Conservation (phyloP, 2,113 vertebrate species). For the Proterorhinus semilunaris region DNA sequence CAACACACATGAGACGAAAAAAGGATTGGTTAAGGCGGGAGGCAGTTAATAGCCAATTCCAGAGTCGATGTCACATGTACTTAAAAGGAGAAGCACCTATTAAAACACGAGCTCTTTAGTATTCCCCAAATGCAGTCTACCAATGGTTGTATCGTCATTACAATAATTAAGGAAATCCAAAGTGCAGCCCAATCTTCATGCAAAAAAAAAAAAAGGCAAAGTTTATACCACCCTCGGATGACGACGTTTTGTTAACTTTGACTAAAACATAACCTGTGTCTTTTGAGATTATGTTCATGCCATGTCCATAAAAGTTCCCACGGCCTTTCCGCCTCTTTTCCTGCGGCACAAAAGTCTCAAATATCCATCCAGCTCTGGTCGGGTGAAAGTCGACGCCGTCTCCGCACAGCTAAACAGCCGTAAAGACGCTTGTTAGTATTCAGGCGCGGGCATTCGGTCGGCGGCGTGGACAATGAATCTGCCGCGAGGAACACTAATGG, state of each 20-base stretch:
- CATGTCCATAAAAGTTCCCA: background rate
- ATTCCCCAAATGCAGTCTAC: no score
- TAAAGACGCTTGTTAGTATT: conserved; percentile 43
- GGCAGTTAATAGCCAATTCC: no score
- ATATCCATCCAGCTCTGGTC: background rate
- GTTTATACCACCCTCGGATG: background rate
- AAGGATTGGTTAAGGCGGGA: no score
- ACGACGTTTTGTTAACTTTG: background rate
- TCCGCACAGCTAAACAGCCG: conserved; percentile 9
- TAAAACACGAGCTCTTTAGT: no score
- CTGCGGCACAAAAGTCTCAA: background rate
- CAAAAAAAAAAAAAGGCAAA: background rate
- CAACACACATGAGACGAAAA: no score
- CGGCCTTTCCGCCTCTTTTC: background rate
- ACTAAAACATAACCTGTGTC: background rate
- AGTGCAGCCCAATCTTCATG: no score
- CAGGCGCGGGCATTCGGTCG: conserved; percentile 13
- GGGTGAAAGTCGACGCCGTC: background rate
- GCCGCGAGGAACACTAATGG: conserved; percentile 36
- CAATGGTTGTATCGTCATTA: no score
- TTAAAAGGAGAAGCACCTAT: no score
- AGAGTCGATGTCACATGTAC: no score
- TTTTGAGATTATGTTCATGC: background rate
- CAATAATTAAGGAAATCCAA: no score
- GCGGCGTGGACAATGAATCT: conserved; percentile 28